A percentile compares a stretch with the other conserved stretches of the same genome.
phyloP scores from a whole-genome alignment of 1,140 invertebrate genomes.

The Hypsibius dujardini region DNA sequence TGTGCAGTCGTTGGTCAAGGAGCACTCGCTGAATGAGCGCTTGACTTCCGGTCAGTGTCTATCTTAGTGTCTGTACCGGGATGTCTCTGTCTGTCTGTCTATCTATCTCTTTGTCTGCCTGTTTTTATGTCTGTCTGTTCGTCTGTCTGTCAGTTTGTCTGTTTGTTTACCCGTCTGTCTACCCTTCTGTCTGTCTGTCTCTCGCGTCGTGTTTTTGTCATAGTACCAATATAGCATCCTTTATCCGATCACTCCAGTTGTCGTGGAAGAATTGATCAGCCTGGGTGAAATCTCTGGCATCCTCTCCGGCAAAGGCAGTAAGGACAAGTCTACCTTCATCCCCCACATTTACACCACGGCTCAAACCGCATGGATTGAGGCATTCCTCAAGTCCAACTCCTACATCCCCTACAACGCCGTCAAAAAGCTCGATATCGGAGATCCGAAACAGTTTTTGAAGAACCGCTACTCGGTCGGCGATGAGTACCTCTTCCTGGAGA shows the following conservation, averaged over 20 bases:
- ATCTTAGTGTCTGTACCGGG: not conserved
- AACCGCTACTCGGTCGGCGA: constrained; percentile 52
- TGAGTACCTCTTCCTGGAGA: constrained; percentile 47
- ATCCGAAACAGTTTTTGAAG: constrained; percentile 60
- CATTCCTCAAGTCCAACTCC: constrained; percentile 79
- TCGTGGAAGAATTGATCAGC: constrained; percentile 46
- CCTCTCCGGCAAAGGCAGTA: constrained; percentile 51
- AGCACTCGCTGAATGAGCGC: constrained; percentile 60
- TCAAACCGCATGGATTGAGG: constrained; percentile 71
- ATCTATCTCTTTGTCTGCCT: no score
- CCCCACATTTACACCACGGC: constrained; percentile 70
- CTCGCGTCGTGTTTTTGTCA: no score
- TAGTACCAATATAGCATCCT: no score
- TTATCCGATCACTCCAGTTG: constrained; percentile 33
- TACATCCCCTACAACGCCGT: constrained; percentile 81
- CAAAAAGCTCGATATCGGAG: constrained; percentile 63
- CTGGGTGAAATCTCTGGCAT: constrained; percentile 52
- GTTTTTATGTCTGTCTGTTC: no score
- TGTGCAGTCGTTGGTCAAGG: constrained; percentile 55
- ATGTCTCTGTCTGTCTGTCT: no score
- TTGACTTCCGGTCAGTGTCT: constrained; percentile 53
- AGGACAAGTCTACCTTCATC: constrained; percentile 57
- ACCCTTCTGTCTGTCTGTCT: no score
- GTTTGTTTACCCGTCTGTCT: no score
- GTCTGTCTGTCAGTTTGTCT: no score